Base-by-base conservation (phyloP, 2,797 vertebrate genomes). In the Characodon lateralis region DNA sequence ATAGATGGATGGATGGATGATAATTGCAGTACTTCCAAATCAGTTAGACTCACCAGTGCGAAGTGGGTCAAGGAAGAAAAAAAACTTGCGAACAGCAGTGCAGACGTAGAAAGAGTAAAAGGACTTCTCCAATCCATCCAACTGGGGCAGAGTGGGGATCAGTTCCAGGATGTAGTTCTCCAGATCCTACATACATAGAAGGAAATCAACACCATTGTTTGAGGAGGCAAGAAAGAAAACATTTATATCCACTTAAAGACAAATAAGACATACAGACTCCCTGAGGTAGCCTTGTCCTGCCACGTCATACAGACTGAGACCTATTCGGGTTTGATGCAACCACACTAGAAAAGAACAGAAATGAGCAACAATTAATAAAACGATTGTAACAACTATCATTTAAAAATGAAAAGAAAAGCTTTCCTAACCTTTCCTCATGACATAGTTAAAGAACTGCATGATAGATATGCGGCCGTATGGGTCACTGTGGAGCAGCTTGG, bases 361-460 rank as follows among this genome's bases (percentile, higher is more conserved):
- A 78, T 2, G 3, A 80, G 9, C 22, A 72, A 63, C 50, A 70
- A 28, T 31, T 5, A 78, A 2, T 58, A 18, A 6, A 22, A 6
- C 56, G 6, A 69, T 20, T 26, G 50, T 75, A 56, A 71, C 1
- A 18, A n/a, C 16, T 9, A 16, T 46, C 0, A 13, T 16, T 41
- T 41, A 43, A 72, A 28, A 20, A n/a, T 14, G 20, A 76, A 69
- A 26, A 13, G 69, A 24, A 72, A 58, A 71, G 26, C 2, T 22
- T n/a, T 39, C 20, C 82, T 43, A 26, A 99, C 98, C 98, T 97
- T 99, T 99, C 87, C 98, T 95, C 98, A 99, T 99, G 87, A 99
- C 98, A 20, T 99, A 99, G 92, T 99, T 99, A 87, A 99, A 99
- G 92, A 99, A 99, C 91, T 99, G 98, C 98, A 99, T 99, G 86